These are phyloP conservation scores for Cheilosia vulpina DNA, from an alignment of 2,888 invertebrate genomes.

Conservation along the genomic window DNA sequence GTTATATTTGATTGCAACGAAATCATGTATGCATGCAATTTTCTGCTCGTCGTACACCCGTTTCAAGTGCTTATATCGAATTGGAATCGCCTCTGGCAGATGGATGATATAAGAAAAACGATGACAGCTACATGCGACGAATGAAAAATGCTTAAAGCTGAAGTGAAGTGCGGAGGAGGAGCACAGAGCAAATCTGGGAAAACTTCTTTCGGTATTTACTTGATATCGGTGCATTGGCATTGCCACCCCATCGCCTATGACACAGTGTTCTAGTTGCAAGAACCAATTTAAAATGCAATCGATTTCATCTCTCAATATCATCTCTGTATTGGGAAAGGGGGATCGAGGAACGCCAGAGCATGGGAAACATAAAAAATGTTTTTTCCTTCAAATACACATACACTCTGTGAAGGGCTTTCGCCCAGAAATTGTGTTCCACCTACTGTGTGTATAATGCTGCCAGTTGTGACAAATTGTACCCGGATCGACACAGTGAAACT, in stretches of 20 bases:
- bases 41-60: conserved; percentile 27
- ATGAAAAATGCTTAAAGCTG: conserved; percentile 43
- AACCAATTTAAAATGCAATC: conserved; percentile 75
- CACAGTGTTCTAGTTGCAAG: conserved; percentile 45
- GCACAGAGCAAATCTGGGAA: conserved; percentile 46
- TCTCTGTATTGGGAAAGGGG: conserved; percentile 39
- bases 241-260: neutral
- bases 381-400: conserved; percentile 13
- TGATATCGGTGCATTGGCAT: conserved; percentile 55
- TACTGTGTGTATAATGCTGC: conserved; percentile 17
- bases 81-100: conserved; percentile 68
- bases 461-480: conserved; percentile 45
- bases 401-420: conserved; percentile 13
- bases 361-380: conserved; percentile 25
- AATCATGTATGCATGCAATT: conserved; percentile 5
- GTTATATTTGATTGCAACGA: conserved; percentile 58
- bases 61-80: conserved; percentile 52
- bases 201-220: conserved; percentile 67
- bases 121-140: conserved; percentile 1
- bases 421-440: neutral
- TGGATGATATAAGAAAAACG: conserved; percentile 42
- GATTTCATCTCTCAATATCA: conserved; percentile 73
- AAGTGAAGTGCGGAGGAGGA: conserved; percentile 4
- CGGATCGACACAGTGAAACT: conserved; percentile 37
- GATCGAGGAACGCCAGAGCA: conserved; percentile 16